Evolutionary conservation across 2,113 vertebrate species (phyloP), one percentile per base, ranked within the genome.

Genomic region (Perognathus longimembris): DNA sequence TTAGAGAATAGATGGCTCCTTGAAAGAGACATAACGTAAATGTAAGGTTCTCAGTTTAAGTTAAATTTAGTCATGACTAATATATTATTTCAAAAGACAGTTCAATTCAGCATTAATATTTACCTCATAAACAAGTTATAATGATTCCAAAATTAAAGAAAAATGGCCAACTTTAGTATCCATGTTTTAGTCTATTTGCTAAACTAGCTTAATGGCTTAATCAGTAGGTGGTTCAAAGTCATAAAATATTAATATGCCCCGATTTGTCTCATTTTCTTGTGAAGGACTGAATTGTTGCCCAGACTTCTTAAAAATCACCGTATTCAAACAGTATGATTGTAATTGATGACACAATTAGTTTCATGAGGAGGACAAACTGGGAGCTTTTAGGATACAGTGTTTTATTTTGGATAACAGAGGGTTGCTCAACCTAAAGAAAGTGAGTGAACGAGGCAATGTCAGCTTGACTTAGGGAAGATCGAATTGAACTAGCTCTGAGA

Each of bases 181-280:
- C 15, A 30, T 87, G 22, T 92, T 54, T 96, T 94, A 96, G 97
- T 97, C 77, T 71, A 80, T 92, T 96, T 95, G 93, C 77, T 76
- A 73, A 89, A 71, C 66, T 88, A 92, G 78, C 11, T 73, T 59
- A 85, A 89, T 96, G 93, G 90, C 78, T 96, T 2, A 0, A 80
- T 86, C 93, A 95, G 94, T 87, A 96, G 96, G 96, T 94, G 89
- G 91, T 88, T 95, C 64, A 83, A 85, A 95, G 74, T 57, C 36
- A 95, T 71, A 34, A 93, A 85, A 64, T 96, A 30, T 92, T 94
- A 97, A 77, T 59, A 89, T 83, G 89, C 85, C 69, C 94, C 54
- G 93, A 93, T 42, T 95, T 93, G 36, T 96, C 79, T 96, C 89
- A 88, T 78, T 96, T 95, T 71, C 85, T 11, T 79, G 20, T 40